Evolutionary conservation across 1,140 invertebrate species (phyloP).

Genomic region (Mercenaria mercenaria): DNA sequence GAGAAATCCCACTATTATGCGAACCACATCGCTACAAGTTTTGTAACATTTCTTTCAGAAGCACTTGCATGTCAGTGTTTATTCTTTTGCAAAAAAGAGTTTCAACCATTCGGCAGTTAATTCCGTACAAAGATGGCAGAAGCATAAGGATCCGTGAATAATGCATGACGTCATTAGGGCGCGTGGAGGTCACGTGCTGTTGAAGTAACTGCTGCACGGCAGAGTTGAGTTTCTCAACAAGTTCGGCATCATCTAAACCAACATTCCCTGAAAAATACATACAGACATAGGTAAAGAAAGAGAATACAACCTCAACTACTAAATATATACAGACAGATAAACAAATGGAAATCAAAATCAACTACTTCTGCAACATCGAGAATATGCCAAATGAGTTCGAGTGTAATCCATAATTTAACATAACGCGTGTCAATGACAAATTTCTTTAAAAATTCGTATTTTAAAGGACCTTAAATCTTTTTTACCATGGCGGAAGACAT

Average conservation of each 20-base stretch:
- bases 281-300: not conserved
- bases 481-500: too few relatives aligned
- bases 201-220: slow-evolving; percentile 82
- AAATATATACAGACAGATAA: too few relatives aligned
- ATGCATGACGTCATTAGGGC: slow-evolving; percentile 83
- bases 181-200: slow-evolving; percentile 79
- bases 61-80: slow-evolving; percentile 80
- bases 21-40: slow-evolving; percentile 74
- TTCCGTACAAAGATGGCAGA: slow-evolving; percentile 83
- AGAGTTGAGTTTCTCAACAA: slow-evolving; percentile 81
- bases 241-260: slow-evolving; percentile 76
- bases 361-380: too few relatives aligned
- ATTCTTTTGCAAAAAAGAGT: slow-evolving; percentile 84
- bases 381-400: too few relatives aligned
- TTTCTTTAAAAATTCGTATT: too few relatives aligned
- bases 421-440: too few relatives aligned
- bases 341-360: too few relatives aligned
- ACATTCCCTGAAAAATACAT: slow-evolving; percentile 77
- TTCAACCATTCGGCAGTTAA: slow-evolving; percentile 83
- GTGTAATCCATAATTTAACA: too few relatives aligned
- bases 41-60: slow-evolving; percentile 83
- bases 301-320: too few relatives aligned
- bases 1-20: not conserved
- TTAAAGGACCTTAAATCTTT: too few relatives aligned
- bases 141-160: slow-evolving; percentile 83